Evolutionary conservation across 2,888 invertebrate genomes (phyloP).

Genomic region (Allygus modestus): DNA sequence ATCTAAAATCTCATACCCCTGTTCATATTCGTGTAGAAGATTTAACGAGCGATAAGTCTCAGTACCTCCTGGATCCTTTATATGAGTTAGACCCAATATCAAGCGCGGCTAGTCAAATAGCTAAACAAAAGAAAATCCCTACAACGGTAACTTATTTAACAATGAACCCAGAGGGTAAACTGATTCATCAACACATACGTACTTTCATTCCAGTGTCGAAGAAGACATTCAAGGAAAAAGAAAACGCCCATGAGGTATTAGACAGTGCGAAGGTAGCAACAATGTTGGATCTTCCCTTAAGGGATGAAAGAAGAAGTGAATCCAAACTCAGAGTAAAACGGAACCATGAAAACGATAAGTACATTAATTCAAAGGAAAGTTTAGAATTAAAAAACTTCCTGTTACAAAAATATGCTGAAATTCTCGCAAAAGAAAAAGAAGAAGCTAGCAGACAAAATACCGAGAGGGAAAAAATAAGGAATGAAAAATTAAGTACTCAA

Average conservation of each 20-base stretch:
- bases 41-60: not conserved
- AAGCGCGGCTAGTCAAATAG: slow-evolving; percentile 17
- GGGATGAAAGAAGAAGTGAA: slow-evolving; percentile 10
- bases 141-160: slow-evolving; percentile 22
- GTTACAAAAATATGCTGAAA: slow-evolving; percentile 50
- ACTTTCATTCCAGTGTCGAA: slow-evolving; percentile 23
- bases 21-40: slow-evolving; percentile 24
- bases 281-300: not conserved
- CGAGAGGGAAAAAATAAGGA: slow-evolving; percentile 3
- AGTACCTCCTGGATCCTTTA: not conserved
- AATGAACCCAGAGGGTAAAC: slow-evolving; percentile 7
- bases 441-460: not conserved
- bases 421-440: slow-evolving; percentile 45
- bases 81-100: slow-evolving; percentile 25
- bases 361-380: slow-evolving; percentile 60
- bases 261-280: not conserved
- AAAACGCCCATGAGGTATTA: not conserved
- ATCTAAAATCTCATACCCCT: slow-evolving; percentile 39
- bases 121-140: slow-evolving; percentile 8
- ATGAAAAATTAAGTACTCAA: not conserved
- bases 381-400: slow-evolving; percentile 48
- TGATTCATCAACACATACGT: slow-evolving; percentile 31
- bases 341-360: slow-evolving; percentile 58
- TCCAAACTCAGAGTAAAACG: slow-evolving; percentile 53
- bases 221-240: not conserved